phyloP scores from a whole-genome alignment of 2,113 vertebrate genomes.

The Sapayoa aenigma region DNA sequence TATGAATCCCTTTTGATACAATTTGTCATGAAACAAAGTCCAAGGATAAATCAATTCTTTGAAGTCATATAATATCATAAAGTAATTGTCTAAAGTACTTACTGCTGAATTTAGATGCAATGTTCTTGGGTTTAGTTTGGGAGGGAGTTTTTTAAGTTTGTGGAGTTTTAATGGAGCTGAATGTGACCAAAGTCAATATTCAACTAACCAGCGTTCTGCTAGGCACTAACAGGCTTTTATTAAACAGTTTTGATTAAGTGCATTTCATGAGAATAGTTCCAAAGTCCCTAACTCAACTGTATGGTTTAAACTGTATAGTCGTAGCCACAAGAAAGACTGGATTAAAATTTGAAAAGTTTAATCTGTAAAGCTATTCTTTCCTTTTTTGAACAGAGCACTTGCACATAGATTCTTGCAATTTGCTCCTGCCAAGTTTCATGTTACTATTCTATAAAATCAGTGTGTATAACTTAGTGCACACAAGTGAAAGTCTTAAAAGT shows the following conservation, averaged over 20 bases:
- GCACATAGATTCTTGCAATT: neutral
- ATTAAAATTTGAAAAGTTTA: neutral
- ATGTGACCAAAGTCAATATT: neutral
- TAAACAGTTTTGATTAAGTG: neutral
- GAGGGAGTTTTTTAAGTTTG: neutral
- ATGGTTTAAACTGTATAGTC: neutral
- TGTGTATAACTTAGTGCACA: neutral
- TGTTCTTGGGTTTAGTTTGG: neutral
- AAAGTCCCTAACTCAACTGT: neutral
- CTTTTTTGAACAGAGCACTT: neutral
- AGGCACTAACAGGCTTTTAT: slow-evolving; percentile 16
- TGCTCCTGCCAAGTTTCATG: neutral
- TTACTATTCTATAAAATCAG: neutral
- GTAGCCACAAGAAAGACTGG: neutral
- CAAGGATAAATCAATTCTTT: neutral
- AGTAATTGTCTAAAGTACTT: neutral
- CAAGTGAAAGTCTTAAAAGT: neutral
- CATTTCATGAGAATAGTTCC: neutral
- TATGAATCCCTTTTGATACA: neutral
- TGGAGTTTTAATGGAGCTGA: neutral
- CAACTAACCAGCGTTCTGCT: neutral
- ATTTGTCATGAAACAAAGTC: neutral
- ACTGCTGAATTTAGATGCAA: neutral
- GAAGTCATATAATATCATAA: neutral
- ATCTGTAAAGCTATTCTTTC: neutral